Evolutionary conservation across 2,888 invertebrate genomes (phyloP), one percentile per base, ranked within the genome.

Genomic region (Xestia ashworthii): DNA sequence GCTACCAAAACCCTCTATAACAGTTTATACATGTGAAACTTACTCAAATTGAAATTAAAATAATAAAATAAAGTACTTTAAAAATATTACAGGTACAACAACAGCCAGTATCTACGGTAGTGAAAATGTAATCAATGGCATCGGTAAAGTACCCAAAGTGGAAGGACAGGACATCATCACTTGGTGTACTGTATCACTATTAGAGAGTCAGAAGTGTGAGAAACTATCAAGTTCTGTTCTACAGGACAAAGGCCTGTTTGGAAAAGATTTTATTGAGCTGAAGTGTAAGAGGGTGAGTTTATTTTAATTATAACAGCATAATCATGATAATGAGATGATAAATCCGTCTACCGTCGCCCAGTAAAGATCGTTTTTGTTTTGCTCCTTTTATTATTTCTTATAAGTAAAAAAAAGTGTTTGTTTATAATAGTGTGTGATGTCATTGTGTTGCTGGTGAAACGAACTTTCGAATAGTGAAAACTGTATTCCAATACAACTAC

Each of bases 161-260:
- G 95, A 95, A 85, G 95, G 95, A 0, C 90, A 92, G 71, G 95
- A 96, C 78, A 80, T 93, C 19, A 92, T 98, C 8, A 96, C 97
- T 46, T 99, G 99, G 99, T 99, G 99, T 93, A 98, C 99, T 0
- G 98, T 98, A 44, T 98, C 98, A 70, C 89, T 96, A 48, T 97
- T 97, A 16, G 99, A 99, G 91, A 98, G 98, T 88, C 97, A 97
- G 76, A 99, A 99, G 96, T 99, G 99, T 93, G 95, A 97, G 80
- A 98, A 98, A 85, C 97, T 99, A 84, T 97, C 98, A 0, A 97
- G 95, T 83, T 98, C 98, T 3, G 96, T 98, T 0, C 96, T 97
- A 86, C 95, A 97, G 66, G 98, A 98, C 91, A 97, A 97, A 76
- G 97, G 97, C 0, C 92, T 97, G 48, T 98, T 98, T 90, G 97